Base-by-base conservation (phyloP, 2,113 vertebrate genomes). In the Misgurnus mizolepis region DNA sequence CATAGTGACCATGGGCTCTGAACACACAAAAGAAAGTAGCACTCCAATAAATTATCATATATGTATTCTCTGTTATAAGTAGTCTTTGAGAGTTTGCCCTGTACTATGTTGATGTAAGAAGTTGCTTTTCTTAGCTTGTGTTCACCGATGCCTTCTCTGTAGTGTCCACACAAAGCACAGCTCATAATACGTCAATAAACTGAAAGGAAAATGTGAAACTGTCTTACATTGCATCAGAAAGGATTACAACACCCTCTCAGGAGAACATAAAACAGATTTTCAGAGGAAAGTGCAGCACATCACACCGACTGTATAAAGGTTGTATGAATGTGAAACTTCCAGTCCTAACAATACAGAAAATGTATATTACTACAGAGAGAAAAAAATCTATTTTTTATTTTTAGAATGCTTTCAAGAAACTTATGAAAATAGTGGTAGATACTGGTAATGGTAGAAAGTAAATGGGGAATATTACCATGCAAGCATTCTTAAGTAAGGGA, bases 181-280 rank as follows among this genome's bases (percentile, higher is more conserved):
- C 50, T 53, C 50, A 43, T 43, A 40, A 40, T 5, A 53, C 0
- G 39, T 75, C 71, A 74, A 61, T 74, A 61, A 64, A 18, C 22
- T 64, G 56, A 49, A 64, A 61, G 18, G 18, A 75, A 73, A 64
- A 49, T 75, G 43, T 45, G 47, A n/a, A 15, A 2, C 39, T 47
- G 1, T 61, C 39, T 40, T 43, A 39, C 56, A 62, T 75, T 75
- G 58, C 43, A 15, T 64, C 22, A 61, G 43, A 62, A 22, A 75
- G 72, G 43, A 62, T 75, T 75, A 64, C 12, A 75, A 22, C 58
- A 75, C 62, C 58, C 71, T 73, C 71, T 45, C 71, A 60, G n/a
- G 55, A 45, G 40, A 73, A 60, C n/a, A 43, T 73, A 15, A 73
- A 73, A 22, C 71, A 60, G 40, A 60, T 73, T 60, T 73, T 45